These are phyloP conservation scores for Dasyurus viverrinus DNA, from an alignment of 2,113 vertebrate species.

Conservation along the genomic window DNA sequence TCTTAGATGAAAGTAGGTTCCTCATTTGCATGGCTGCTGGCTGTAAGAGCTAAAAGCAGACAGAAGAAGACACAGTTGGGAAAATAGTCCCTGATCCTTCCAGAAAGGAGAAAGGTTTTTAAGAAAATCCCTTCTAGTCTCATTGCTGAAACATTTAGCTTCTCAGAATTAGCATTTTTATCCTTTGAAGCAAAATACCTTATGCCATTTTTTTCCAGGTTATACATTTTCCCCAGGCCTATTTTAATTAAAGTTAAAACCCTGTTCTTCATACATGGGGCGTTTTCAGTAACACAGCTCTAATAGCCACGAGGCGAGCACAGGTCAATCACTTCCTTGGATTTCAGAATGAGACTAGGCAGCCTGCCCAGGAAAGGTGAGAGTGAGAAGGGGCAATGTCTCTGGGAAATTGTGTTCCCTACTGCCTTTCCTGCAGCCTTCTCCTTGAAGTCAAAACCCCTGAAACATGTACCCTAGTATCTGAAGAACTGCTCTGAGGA, in stretches of 20 bases:
- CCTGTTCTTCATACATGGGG: slow-evolving; percentile 13
- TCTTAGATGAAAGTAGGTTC: slow-evolving; percentile 28
- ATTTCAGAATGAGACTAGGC: background rate
- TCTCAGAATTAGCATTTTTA: background rate
- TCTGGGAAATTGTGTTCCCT: background rate
- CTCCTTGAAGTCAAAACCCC: background rate
- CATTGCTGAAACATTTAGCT: background rate
- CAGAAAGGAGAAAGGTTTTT: background rate
- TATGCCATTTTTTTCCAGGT: slow-evolving; percentile 27
- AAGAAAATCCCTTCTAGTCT: slow-evolving; percentile 46
- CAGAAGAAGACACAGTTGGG: background rate
- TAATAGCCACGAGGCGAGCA: background rate
- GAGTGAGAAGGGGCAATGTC: background rate
- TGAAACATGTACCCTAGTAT: background rate
- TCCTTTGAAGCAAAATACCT: background rate
- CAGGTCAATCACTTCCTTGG: slow-evolving; percentile 28
- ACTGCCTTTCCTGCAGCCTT: background rate
- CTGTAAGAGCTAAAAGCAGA: slow-evolving; percentile 23
- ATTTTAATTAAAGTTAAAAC: slow-evolving; percentile 55
- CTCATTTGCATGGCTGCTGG: background rate
- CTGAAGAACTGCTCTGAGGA: background rate
- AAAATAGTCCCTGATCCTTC: background rate
- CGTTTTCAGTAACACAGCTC: slow-evolving; percentile 30
- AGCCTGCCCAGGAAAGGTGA: background rate
- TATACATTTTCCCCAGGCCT: slow-evolving; percentile 12